Percentiles rank a stretch among this genome's conserved stretches.
These are phyloP conservation scores for Grammomys dolichurus DNA, from an alignment of 2,113 vertebrate genomes.

Conservation along the genomic window DNA sequence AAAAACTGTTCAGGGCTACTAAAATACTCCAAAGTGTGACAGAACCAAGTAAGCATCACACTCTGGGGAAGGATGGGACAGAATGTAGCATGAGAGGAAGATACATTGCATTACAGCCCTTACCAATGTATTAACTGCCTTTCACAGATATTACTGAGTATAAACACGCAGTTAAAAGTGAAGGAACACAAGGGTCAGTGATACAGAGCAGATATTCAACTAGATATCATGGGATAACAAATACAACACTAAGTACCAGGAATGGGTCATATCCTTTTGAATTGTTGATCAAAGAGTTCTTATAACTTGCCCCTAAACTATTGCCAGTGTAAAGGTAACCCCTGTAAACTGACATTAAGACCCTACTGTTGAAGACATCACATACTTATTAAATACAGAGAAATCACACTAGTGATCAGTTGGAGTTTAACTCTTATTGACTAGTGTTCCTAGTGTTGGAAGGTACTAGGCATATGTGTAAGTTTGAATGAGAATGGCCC, in stretches of 20 bases:
- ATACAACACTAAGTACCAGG: background rate
- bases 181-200: background rate
- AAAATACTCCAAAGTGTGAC: background rate
- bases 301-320: background rate
- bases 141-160: background rate
- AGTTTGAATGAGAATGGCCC: background rate
- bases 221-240: background rate
- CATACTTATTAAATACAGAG: background rate
- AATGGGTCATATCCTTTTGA: background rate
- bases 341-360: background rate
- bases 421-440: background rate
- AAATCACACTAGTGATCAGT: background rate
- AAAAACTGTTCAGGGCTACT: background rate
- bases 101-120: background rate
- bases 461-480: background rate
- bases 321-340: background rate
- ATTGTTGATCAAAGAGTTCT: background rate
- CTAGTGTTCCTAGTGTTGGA: background rate
- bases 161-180: background rate
- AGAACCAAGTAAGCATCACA: background rate
- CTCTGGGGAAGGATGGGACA: background rate
- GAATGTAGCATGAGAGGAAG: background rate
- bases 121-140: background rate
- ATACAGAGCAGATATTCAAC: background rate
- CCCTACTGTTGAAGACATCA: background rate